These are phyloP conservation scores for Heliconius aoede DNA, from an alignment of 2,888 invertebrate genomes.

Conservation along the genomic window DNA sequence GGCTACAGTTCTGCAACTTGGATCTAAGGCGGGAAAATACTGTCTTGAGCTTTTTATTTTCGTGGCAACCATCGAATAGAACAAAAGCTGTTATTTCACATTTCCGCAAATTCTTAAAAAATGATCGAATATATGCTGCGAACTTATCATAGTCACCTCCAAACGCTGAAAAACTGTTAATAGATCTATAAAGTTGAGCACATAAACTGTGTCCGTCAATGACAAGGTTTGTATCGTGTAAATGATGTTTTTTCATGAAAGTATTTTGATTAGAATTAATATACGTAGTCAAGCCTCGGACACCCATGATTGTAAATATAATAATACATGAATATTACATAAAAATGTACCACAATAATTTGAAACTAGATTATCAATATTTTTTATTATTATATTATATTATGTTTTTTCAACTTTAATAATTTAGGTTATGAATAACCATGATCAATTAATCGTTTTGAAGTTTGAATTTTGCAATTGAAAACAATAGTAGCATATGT, in stretches of 20 bases:
- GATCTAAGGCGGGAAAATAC: constrained; percentile 83
- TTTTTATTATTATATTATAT: too few species aligned
- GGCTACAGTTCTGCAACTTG: constrained; percentile 84
- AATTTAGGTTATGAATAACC: not conserved
- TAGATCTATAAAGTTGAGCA: constrained; percentile 86
- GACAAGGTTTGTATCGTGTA: constrained; percentile 88
- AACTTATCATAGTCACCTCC: constrained; percentile 94
- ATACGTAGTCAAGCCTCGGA: constrained; percentile 92
- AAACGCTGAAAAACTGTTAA: constrained; percentile 87
- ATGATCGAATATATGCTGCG: constrained; percentile 85
- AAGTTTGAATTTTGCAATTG: not conserved
- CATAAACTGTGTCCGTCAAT: constrained; percentile 92
- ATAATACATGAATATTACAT: constrained; percentile 1
- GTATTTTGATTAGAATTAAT: constrained; percentile 86
- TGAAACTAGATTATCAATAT: too few species aligned
- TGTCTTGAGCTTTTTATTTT: constrained; percentile 88
- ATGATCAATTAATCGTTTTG: not conserved
- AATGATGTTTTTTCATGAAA: constrained; percentile 85
- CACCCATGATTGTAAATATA: constrained; percentile 85
- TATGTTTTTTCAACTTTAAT: too few species aligned
- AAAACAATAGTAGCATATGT: not conserved
- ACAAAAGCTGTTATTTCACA: constrained; percentile 90
- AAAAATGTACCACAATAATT: too few species aligned
- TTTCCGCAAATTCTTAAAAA: constrained; percentile 87
- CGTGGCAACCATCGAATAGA: constrained; percentile 91